Base-by-base conservation (phyloP, 1,140 invertebrate species). In the Drosophila oshimai region DNA sequence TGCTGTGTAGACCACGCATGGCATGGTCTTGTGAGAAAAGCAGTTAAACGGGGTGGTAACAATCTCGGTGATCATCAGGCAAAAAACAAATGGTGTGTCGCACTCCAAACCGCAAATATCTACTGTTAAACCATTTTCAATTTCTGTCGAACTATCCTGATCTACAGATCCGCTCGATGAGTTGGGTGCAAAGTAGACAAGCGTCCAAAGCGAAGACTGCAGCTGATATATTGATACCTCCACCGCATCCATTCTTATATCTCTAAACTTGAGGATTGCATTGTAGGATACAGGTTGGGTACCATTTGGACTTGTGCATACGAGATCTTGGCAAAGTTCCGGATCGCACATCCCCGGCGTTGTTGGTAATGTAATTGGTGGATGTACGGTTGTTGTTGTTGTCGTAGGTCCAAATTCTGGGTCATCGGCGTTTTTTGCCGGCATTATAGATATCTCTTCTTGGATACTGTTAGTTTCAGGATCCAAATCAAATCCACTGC, bases 11-110 rank as follows among this genome's bases (percentile, higher is more conserved):
- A 1, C 1, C 13, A 5, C 10, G 29, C 83, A 87, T 1, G 15
- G 3, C 24, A 46, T 28, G 3, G 76, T 70, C 5, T 17, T 58
- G 45, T 87, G 49, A 0, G 76, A 51, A 4, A 26, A 69, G n/a
- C 81, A 87, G 28, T 74, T 60, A 2, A 61, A 29, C 10, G 73
- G 44, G 9, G 53, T 47, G 6, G 46, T 42, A 3, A 6, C 18
- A 12, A 13, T 53, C 0, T 34, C 39, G 5, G 47, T 31, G 5
- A 64, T 6, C 6, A 71, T 0, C 6, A 81, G 7, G 10, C 81
- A 87, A 41, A 74, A 81, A 4, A 46, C 13, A 6, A 60, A 67
- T 2, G 67, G 15, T 0, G 67, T 65, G 9, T 3, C 13, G 22
- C 80, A 86, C 2, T 7, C 31, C 6, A 75, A 39, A 0, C 45